Conservation (phyloP, 2,113 vertebrate genomes). For the Mormyrus iriodes region DNA sequence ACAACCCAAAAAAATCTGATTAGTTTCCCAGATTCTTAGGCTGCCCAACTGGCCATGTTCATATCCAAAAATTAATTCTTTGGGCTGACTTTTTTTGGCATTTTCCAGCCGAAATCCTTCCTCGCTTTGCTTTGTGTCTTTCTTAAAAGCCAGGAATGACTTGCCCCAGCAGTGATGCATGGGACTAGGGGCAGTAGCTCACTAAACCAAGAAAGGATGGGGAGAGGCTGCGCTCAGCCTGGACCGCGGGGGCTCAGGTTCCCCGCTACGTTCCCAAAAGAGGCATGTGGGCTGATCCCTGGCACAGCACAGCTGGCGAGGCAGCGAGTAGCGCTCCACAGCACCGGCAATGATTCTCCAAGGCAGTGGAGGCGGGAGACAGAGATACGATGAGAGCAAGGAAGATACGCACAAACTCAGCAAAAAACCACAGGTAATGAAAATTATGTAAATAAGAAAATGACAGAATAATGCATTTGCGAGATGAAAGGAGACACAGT, state of each 20-base stretch:
- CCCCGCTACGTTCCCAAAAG: neutral
- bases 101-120: neutral
- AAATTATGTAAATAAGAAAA: neutral
- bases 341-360: neutral
- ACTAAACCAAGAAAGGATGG: neutral
- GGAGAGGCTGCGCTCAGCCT: neutral
- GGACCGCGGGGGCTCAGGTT: neutral
- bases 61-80: constrained; percentile 16
- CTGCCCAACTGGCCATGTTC: constrained; percentile 11
- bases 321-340: neutral
- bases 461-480: neutral
- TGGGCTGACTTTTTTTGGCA: constrained; percentile 1
- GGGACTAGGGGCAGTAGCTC: neutral
- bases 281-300: neutral
- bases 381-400: neutral
- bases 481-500: neutral
- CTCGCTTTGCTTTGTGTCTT: neutral
- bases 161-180: neutral
- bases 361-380: neutral
- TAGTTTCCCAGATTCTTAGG: constrained; percentile 19
- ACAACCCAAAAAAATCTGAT: constrained; percentile 26
- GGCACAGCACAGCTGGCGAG: neutral
- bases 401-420: neutral
- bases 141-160: neutral
- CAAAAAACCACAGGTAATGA: neutral